Base-by-base conservation (phyloP, 2,797 vertebrate genomes). In the Melanotaenia nigrans region DNA sequence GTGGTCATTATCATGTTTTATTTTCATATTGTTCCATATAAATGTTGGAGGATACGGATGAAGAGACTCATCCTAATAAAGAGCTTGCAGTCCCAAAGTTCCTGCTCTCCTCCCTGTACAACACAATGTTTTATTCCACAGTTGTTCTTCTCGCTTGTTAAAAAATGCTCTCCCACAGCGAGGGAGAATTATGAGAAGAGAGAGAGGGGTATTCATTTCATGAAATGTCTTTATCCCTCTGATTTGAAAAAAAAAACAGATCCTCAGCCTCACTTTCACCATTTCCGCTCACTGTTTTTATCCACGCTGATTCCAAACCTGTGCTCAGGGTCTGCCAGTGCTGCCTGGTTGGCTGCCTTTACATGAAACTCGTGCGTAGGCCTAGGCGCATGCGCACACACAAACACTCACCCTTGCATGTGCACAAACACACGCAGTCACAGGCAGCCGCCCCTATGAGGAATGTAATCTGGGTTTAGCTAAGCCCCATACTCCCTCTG, bases 11-110 rank as follows among this genome's bases (percentile, higher is more conserved):
- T 95, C 89, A 88, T 93, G 81, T 89, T 92, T 96, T 92, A 95
- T 87, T 81, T 91, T 94, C 90, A 91, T 94, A 95, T 91, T 94
- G 91, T 96, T 95, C 94, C 93, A 94, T 96, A 95, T 89, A 95
- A 94, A 92, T 93, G 95, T 94, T 94, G 85, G 92, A 87, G 91
- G 85, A 81, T 45, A 38, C 65, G 85, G 85, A 75, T 28, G 83
- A 83, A 83, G 80, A 58, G 2, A 18, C 24, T 81, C 82, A 61
- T 75, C 81, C 86, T 61, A 74, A 80, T 67, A 75, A 87, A 81
- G 75, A 82, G 87, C 83, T 68, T 74, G 81, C 80, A 66, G 81
- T 81, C 87, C 86, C 85, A 84, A 91, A 93, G 95, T 92, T 90
- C 84, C 74, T 74, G 66, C 83, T 86, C 85, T 87, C 82, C 90